phyloP scores from a whole-genome alignment of 2,888 invertebrate genomes.

The Scelioninae gen. 1 region DNA sequence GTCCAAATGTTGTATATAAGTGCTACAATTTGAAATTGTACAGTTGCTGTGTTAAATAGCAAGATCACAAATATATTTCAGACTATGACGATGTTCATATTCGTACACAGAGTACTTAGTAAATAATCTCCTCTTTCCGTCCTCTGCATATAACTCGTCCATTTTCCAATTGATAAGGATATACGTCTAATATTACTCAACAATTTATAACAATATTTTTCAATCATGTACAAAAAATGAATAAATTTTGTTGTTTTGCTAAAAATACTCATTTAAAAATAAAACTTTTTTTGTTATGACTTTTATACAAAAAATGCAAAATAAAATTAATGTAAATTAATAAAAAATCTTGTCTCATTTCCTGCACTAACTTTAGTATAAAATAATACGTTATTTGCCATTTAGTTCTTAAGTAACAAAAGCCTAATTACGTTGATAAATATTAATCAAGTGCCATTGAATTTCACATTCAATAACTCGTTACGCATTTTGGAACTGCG shows the following conservation, averaged over 20 bases:
- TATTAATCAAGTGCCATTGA: conserved; percentile 2
- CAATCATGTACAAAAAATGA: not conserved
- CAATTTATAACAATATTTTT: conserved; percentile 21
- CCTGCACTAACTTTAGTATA: too few relatives aligned
- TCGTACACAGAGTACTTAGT: conserved; percentile 34
- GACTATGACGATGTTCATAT: not conserved
- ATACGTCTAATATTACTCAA: conserved; percentile 74
- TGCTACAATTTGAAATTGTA: not conserved
- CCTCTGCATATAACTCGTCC: conserved; percentile 74
- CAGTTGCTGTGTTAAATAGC: too few relatives aligned
- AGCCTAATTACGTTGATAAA: not conserved
- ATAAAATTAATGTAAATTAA: too few relatives aligned
- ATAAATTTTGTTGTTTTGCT: not conserved
- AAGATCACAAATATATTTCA: conserved; percentile 2
- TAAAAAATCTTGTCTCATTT: too few relatives aligned
- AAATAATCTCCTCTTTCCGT: conserved; percentile 69
- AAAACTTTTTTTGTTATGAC: too few relatives aligned
- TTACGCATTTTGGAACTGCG: not conserved
- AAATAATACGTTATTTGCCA: too few relatives aligned
- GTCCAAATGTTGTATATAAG: too few relatives aligned
- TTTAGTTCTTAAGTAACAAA: not conserved
- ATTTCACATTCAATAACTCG: not conserved
- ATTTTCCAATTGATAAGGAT: conserved; percentile 82
- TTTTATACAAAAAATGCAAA: too few relatives aligned
- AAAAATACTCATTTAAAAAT: too few relatives aligned